A percentile compares a stretch with the other conserved stretches of the same genome.
Evolutionary conservation across 1,140 invertebrate species (phyloP).

Genomic region (Aphelenchoides avenae): DNA sequence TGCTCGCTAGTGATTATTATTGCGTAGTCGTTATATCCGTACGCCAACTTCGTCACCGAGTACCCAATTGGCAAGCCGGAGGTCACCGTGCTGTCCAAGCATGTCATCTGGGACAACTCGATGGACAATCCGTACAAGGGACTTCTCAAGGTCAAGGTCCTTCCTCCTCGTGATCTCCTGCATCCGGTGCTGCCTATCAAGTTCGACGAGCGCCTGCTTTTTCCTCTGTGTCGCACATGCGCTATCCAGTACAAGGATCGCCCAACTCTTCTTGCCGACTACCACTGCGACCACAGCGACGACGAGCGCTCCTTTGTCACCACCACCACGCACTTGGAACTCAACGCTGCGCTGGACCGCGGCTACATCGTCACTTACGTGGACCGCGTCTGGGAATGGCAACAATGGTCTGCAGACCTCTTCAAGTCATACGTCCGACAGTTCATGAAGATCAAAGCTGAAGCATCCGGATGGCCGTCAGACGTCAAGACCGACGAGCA

Average conservation of each 20-base stretch:
- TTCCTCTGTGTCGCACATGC: not conserved
- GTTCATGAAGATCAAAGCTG: conserved; percentile 7
- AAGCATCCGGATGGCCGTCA: conserved; percentile 1
- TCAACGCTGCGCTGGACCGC: not conserved
- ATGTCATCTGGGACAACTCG: not conserved
- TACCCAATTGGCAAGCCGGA: conserved; percentile 2
- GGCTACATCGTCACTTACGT: conserved; percentile 1
- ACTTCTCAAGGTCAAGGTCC: conserved; percentile 5
- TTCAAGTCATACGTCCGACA: not conserved
- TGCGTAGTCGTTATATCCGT: conserved; percentile 8
- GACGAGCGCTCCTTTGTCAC: conserved; percentile 1
- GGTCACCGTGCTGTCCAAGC: not conserved
- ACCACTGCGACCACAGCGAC: not conserved
- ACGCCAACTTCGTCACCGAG: not conserved
- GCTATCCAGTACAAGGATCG: not conserved
- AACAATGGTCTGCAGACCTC: not conserved
- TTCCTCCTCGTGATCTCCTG: not conserved
- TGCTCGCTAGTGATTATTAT: too few relatives aligned
- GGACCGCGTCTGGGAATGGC: not conserved
- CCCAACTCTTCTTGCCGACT: not conserved
- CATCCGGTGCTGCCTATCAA: conserved; percentile 5
- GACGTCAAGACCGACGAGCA: not conserved
- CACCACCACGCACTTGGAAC: not conserved
- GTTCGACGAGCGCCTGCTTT: conserved; percentile 2
- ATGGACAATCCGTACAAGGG: not conserved